A percentile compares a stretch with the other conserved stretches of the same genome.
Conservation (phyloP, 2,888 invertebrate species). For the Drosophila mettleri region DNA sequence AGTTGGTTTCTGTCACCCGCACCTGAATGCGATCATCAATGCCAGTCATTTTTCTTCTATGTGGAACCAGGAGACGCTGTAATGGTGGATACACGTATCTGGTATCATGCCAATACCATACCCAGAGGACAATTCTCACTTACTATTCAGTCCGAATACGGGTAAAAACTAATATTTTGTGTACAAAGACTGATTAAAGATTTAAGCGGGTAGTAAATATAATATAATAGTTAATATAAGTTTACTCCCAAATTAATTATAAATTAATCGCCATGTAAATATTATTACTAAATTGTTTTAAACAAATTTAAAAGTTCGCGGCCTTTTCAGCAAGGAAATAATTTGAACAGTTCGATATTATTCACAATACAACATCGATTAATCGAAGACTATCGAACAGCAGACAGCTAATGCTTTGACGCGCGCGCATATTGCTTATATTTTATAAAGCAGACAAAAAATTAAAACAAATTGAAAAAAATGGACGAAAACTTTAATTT, state of each 20-base stretch:
- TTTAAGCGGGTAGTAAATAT: conserved; percentile 13
- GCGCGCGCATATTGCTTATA: conserved; percentile 15
- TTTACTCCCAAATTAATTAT: neutral
- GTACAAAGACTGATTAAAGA: conserved; percentile 17
- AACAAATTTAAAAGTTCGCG: neutral
- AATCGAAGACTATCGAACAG: conserved; percentile 5
- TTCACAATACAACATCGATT: neutral
- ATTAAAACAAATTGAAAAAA: conserved; percentile 2
- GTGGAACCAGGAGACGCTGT: conserved; percentile 95
- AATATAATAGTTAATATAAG: too few relatives aligned
- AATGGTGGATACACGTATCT: conserved; percentile 94
- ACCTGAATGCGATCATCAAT: conserved; percentile 93
- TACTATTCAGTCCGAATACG: conserved; percentile 96
- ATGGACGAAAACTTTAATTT: conserved; percentile 45
- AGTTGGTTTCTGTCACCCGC: conserved; percentile 94
- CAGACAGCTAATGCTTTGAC: neutral
- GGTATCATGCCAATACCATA: conserved; percentile 95
- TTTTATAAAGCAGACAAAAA: neutral
- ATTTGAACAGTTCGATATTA: conserved; percentile 12
- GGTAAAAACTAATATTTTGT: conserved; percentile 84
- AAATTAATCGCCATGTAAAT: neutral
- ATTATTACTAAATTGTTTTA: neutral
- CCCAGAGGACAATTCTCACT: conserved; percentile 93
- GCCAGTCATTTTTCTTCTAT: conserved; percentile 90
- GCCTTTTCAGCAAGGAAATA: neutral